A percentile compares a stretch with the other conserved stretches of the same genome.
Conservation (phyloP, 37 sponge, comb jelly and placozoan species). For the Oopsacas minuta region DNA sequence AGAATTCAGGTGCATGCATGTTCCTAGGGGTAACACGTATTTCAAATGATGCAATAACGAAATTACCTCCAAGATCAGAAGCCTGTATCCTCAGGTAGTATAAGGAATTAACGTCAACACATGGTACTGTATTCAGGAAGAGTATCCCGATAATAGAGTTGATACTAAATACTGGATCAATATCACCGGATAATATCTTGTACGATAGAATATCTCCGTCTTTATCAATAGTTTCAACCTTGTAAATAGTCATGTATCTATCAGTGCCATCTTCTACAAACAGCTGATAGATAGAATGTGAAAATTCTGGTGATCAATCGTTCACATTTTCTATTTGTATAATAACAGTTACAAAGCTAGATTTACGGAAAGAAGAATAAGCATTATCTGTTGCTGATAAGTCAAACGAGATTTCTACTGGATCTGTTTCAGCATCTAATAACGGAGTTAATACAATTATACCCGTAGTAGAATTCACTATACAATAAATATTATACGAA, state of each 20-base stretch:
- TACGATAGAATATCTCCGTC: not conserved
- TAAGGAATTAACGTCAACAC: not conserved
- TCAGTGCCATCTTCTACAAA: not conserved
- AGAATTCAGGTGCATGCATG: not conserved
- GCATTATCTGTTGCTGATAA: not conserved
- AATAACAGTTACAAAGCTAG: not conserved
- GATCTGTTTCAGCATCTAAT: not conserved
- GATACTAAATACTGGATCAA: not conserved
- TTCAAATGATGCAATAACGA: not conserved
- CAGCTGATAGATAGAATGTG: not conserved
- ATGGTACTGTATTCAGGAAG: not conserved
- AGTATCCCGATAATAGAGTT: not conserved
- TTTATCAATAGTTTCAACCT: not conserved
- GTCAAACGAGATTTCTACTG: not conserved
- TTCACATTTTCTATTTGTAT: not conserved
- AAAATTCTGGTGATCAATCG: not conserved
- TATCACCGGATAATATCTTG: not conserved
- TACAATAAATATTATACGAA: not conserved
- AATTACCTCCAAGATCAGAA: not conserved
- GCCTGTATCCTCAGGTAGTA: not conserved
- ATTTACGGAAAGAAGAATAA: not conserved
- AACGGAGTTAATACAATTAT: not conserved
- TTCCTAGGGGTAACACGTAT: not conserved
- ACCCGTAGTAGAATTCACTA: not conserved
- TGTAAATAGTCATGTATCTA: not conserved